Evolutionary conservation across 2,113 vertebrate species (phyloP), one percentile per base, ranked within the genome.

Genomic region (Gobius niger): DNA sequence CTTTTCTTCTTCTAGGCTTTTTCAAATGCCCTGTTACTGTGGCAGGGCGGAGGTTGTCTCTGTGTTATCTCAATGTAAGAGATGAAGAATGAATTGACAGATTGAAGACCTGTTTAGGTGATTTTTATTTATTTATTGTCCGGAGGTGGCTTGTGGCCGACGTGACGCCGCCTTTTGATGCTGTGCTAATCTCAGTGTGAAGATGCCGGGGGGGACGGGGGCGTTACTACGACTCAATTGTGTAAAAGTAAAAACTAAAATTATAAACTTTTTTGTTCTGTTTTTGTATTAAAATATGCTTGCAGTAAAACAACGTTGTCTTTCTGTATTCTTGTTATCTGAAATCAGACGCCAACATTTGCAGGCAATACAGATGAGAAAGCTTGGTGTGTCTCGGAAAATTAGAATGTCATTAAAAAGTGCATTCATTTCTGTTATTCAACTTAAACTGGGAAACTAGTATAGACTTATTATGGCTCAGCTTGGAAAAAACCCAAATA

Each of bases 221-320:
- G 81, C n/a, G 76, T 77, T 76, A 93, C 89, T 91, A 94, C 86
- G 92, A 95, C 94, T 94, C 92, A 95, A 93, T 92, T 95, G 93
- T 99, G 95, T 95, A 89, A 88, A 91, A 91, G 92, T 90, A 77
- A 88, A 93, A 75, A 94, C 82, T 85, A 88, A 91, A 89, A 92
- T 89, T 91, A 91, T 92, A 86, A 92, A 92, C 86, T 63, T 89
- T 91, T 88, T 91, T 92, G 86, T 90, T 91, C 92, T 94, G 93
- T 89, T 95, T 98, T 98, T 98, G 94, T 98, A 98, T 98, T 98
- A 98, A 98, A 90, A 94, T 81, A 96, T 97, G 96, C 96, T 98
- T 98, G 96, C 96, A 93, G 94, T 97, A 97, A 95, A 75, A 14
- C 19, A 44, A 14, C 18, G 13, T 59, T 42, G 50, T 1, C 49